These are phyloP conservation scores for Stichodactyla helianthus DNA, from an alignment of 64 coral and sea anemone genomes.

Conservation along the genomic window DNA sequence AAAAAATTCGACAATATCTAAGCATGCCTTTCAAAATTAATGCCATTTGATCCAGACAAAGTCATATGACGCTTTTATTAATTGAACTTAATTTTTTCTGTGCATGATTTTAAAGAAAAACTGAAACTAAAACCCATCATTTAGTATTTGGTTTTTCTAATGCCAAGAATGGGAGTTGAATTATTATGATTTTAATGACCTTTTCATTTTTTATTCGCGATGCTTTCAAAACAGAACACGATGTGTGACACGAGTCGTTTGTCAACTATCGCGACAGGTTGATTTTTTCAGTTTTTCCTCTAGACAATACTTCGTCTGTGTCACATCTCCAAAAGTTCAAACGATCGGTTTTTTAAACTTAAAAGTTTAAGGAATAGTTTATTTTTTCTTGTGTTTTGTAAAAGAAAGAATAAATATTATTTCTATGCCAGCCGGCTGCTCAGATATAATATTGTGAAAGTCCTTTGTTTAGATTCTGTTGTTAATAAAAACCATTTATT, in stretches of 20 bases:
- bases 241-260: not conserved
- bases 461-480: not conserved
- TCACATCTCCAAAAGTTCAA: not conserved
- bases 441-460: not conserved
- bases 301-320: not conserved
- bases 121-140: not conserved
- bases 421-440: not conserved
- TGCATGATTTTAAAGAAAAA: not conserved
- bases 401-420: not conserved
- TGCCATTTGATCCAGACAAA: not conserved
- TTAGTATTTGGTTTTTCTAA: not conserved
- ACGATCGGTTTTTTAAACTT: not conserved
- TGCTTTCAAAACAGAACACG: not conserved
- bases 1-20: not conserved
- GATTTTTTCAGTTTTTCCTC: not conserved
- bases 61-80: not conserved
- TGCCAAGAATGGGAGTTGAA: not conserved
- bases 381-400: not conserved
- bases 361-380: not conserved
- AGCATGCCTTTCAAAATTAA: not conserved
- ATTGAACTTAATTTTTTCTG: not conserved
- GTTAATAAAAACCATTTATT: not conserved
- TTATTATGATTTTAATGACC: not conserved
- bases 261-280: not conserved
- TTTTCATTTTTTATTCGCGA: not conserved